phyloP scores from a whole-genome alignment of 2,888 invertebrate genomes.

The Thumatha senex region DNA sequence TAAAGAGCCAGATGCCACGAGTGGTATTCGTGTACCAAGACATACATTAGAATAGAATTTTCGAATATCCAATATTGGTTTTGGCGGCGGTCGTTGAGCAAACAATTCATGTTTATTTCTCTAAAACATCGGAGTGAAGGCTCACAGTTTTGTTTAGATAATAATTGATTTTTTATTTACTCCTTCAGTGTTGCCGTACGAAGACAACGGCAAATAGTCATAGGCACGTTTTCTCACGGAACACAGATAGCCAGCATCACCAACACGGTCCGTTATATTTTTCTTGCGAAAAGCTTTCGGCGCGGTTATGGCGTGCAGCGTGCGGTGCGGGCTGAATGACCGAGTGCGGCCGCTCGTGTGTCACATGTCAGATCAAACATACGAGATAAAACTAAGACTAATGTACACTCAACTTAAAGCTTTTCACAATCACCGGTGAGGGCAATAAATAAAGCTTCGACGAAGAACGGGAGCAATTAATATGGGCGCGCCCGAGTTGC shows the following conservation, averaged over 20 bases:
- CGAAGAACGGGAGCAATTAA: constrained; percentile 83
- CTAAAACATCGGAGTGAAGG: constrained; percentile 79
- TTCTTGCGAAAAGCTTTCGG: constrained; percentile 50
- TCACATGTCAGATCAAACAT: constrained; percentile 75
- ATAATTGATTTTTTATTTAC: constrained; percentile 80
- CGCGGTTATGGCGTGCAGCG: constrained; percentile 30
- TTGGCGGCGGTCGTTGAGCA: constrained; percentile 78
- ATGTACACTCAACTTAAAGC: constrained; percentile 76
- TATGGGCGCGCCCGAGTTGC: constrained; percentile 78
- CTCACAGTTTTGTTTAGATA: constrained; percentile 77
- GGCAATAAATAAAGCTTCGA: constrained; percentile 81
- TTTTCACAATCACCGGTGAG: constrained; percentile 78
- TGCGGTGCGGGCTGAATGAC: constrained; percentile 25
- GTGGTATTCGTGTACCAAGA: constrained; percentile 64
- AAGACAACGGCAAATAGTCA: constrained; percentile 62
- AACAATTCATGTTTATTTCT: constrained; percentile 81
- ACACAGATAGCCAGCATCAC: constrained; percentile 25
- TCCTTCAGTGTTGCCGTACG: constrained; percentile 65
- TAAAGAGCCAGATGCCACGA: constrained; percentile 69
- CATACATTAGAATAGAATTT: constrained; percentile 82
- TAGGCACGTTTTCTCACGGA: constrained; percentile 66
- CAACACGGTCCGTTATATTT: constrained; percentile 44
- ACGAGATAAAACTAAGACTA: constrained; percentile 77
- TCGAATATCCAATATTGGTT: constrained; percentile 81
- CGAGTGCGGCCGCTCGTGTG: constrained; percentile 55